These are phyloP conservation scores for Pholis gunnellus DNA, from an alignment of 2,113 vertebrate genomes.

Conservation along the genomic window DNA sequence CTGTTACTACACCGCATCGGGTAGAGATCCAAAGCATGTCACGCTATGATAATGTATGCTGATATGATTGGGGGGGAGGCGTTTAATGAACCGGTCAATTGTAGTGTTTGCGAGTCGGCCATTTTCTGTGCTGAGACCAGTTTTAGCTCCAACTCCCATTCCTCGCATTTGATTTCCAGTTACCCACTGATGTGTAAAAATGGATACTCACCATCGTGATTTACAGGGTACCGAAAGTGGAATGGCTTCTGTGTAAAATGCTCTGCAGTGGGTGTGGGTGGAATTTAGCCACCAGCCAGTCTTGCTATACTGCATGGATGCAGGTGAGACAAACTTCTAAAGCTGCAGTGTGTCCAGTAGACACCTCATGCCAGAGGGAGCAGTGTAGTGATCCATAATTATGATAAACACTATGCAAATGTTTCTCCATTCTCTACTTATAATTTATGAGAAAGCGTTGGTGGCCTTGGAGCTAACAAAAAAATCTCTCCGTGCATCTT, in stretches of 20 bases:
- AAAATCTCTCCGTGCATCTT: background rate
- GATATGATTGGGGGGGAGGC: background rate
- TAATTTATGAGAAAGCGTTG: conserved; percentile 19
- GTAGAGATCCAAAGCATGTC: background rate
- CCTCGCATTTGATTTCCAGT: conserved; percentile 11
- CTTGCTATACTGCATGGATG: conserved; percentile 34
- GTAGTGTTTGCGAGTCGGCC: background rate
- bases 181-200: conserved; percentile 37
- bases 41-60: background rate
- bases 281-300: background rate
- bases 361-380: background rate
- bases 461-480: conserved; percentile 31
- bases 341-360: background rate
- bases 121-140: conserved; percentile 12
- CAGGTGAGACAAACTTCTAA: conserved; percentile 14
- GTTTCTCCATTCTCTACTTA: conserved; percentile 12
- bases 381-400: conserved; percentile 15
- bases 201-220: conserved; percentile 9
- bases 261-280: conserved; percentile 25
- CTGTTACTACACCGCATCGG: background rate
- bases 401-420: conserved; percentile 17
- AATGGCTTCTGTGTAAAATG: conserved; percentile 40
- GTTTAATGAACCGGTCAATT: background rate
- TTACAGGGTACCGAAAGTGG: conserved; percentile 16
- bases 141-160: conserved; percentile 9